Base-by-base conservation (phyloP, 2,888 invertebrate genomes). In the Lasioglossum vierecki region DNA sequence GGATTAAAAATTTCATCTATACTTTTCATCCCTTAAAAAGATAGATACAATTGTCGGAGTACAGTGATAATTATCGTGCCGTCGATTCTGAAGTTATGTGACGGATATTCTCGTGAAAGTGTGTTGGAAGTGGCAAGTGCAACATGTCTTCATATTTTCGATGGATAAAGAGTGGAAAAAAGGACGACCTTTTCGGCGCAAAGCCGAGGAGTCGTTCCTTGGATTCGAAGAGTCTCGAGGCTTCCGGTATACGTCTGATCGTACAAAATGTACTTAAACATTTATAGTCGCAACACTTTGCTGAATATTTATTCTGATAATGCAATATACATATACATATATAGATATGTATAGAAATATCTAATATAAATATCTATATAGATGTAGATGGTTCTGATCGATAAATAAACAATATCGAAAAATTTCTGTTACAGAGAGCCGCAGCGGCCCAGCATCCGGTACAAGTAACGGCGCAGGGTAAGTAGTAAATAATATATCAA, bases 161-260 rank as follows among this genome's bases (percentile, higher is more conserved):
- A 88, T 97, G 97, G 97, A 97, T 96, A 92, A 96, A 96, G 91
- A 96, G 96, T 75, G 96, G 96, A 90, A 95, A 96, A 90, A 96
- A 96, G 92, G 96, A 96, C 87, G 95, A 95, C 86, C 96, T 95
- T 91, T 96, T 96, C 91, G 96, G 95, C 93, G 95, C 96, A 72
- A 95, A 97, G 92, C 97, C 97, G 15, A 96, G 97, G 79, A 97
- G 97, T 94, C 96, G 97, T 85, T 97, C 97, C 1, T 95, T 97
- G 94, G 97, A 97, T 94, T 96, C 97, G 46, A 96, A 97, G 88
- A 96, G 97, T 13, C 95, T 97, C 92, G 97, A 97, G 93, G 95
- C 96, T 80, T 97, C 97, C 83, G 97, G 97, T 57, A 96, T 97
- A 86, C 96, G 96, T 79, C 94, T 96, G 68, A 96, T 97, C 79